Evolutionary conservation across 2,113 vertebrate species (phyloP).

Genomic region (Tragelaphus scriptus): DNA sequence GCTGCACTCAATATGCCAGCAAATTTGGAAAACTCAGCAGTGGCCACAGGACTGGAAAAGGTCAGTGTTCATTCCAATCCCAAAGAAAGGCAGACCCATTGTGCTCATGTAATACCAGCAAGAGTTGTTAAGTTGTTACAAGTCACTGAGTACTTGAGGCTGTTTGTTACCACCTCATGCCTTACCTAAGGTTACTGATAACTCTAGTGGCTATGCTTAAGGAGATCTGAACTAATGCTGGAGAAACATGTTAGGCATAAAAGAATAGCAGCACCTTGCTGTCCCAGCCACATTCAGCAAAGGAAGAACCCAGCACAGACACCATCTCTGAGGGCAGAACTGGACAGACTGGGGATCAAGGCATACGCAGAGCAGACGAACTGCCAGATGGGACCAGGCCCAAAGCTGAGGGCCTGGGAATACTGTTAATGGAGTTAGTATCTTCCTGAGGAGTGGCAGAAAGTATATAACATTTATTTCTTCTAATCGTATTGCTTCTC

Average conservation of each 20-base stretch:
- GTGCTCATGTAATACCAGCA: not conserved
- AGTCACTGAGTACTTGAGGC: not conserved
- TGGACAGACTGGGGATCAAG: not conserved
- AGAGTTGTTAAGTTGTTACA: not conserved
- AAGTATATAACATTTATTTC: not conserved
- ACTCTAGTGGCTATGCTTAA: not conserved
- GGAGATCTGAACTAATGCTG: not conserved
- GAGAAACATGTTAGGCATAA: not conserved
- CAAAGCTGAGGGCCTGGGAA: not conserved
- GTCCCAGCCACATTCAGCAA: not conserved
- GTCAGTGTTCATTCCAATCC: no score
- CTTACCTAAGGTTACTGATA: not conserved
- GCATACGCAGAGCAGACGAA: not conserved
- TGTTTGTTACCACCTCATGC: not conserved
- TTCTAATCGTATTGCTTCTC: not conserved
- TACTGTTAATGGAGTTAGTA: not conserved
- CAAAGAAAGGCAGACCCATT: not conserved
- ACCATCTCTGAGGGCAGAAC: not conserved
- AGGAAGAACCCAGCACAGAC: not conserved
- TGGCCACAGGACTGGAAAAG: no score
- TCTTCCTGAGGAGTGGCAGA: conserved; percentile 8
- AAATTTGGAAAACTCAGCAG: no score
- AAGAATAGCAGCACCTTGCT: not conserved
- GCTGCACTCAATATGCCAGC: no score
- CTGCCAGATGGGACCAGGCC: not conserved